Evolutionary conservation across 1,140 invertebrate species (phyloP).

Genomic region (Philotrypesis tridentata): DNA sequence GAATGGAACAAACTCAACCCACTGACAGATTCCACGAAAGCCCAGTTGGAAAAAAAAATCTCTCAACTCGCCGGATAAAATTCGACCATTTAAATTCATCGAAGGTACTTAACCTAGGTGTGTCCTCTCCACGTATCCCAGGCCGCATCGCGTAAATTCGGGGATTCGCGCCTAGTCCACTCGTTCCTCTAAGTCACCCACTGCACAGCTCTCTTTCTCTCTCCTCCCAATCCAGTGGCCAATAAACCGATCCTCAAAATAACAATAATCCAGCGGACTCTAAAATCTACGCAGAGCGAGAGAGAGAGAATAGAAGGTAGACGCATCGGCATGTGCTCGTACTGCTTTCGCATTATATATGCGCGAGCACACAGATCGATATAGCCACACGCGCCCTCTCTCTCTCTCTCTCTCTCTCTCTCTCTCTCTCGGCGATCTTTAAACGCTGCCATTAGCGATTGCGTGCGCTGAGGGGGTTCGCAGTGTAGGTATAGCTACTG

Average conservation of each 20-base stretch:
- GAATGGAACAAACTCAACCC: too few species aligned
- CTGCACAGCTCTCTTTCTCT: too few species aligned
- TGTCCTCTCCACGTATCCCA: too few species aligned
- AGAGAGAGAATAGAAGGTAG: too few species aligned
- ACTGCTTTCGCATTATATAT: not conserved
- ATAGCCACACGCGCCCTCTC: constrained; percentile 23
- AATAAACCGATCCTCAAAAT: not conserved
- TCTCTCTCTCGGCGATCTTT: constrained; percentile 60
- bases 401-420: constrained; percentile 55
- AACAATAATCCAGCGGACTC: not conserved
- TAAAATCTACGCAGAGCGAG: not conserved
- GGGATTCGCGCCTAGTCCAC: not conserved
- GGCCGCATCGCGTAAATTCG: too few species aligned
- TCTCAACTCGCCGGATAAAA: not conserved
- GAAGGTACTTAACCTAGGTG: not conserved
- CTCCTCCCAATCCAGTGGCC: too few species aligned
- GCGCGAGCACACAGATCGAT: constrained; percentile 38
- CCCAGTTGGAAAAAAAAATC: not conserved
- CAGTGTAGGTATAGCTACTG: not conserved
- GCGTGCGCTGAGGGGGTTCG: constrained; percentile 59
- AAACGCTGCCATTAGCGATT: constrained; percentile 69
- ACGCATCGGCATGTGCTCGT: not conserved
- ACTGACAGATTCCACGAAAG: too few species aligned
- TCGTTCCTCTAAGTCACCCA: not conserved
- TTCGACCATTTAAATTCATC: not conserved